These are phyloP conservation scores for Pocillopora damicornis DNA, from an alignment of 64 coral and sea anemone species.

Conservation along the genomic window DNA sequence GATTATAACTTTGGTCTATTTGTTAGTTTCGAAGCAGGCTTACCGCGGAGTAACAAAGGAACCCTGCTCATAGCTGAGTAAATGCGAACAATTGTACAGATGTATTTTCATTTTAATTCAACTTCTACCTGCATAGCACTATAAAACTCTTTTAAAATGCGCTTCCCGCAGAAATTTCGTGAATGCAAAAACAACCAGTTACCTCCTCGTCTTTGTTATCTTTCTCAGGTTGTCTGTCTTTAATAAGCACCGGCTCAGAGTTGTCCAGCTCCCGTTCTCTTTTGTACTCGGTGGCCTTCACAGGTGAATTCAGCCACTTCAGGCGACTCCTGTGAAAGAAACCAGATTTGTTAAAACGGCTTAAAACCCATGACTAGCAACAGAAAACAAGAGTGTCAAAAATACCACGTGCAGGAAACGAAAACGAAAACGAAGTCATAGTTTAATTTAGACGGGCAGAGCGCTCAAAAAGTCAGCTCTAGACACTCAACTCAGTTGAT, in stretches of 20 bases:
- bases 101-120: too few relatives aligned
- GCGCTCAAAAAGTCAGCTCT: not conserved
- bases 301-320: slow-evolving; percentile 53
- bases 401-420: not conserved
- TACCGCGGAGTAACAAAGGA: too few relatives aligned
- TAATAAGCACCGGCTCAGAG: slow-evolving; percentile 30
- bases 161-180: not conserved
- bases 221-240: slow-evolving; percentile 52
- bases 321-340: slow-evolving; percentile 34
- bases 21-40: too few relatives aligned
- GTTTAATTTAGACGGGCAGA: not conserved
- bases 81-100: too few relatives aligned
- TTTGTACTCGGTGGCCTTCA: slow-evolving; percentile 55
- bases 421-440: not conserved
- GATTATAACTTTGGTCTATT: not conserved
- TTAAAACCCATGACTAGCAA: not conserved
- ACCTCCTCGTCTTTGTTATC: slow-evolving; percentile 33
- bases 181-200: not conserved
- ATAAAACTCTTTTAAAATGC: too few relatives aligned
- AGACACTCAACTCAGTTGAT: too few relatives aligned
- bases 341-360: not conserved
- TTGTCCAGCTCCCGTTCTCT: slow-evolving; percentile 42
- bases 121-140: too few relatives aligned
- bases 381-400: not conserved
- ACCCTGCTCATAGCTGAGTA: too few relatives aligned